Conservation (phyloP, 2,113 vertebrate species). For the Lophotis ruficrista region DNA sequence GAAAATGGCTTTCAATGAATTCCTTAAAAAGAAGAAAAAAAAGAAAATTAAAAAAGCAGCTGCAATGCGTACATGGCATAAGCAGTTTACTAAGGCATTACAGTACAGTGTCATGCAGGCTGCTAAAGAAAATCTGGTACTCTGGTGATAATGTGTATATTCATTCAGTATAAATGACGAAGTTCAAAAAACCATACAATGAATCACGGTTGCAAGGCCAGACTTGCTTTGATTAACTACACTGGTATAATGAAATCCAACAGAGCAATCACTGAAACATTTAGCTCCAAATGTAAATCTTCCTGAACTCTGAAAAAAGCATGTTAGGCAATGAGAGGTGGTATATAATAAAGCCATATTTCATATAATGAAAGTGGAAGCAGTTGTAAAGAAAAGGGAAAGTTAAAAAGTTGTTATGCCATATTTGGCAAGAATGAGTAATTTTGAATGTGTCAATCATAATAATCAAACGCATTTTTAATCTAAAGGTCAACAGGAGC, state of each 20-base stretch:
- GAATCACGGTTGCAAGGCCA: conserved; percentile 78
- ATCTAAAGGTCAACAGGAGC: conserved; percentile 80
- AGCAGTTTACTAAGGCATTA: conserved; percentile 70
- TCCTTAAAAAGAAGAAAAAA: background rate
- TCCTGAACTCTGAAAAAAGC: conserved; percentile 78
- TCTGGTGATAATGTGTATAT: conserved; percentile 77
- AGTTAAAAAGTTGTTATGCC: conserved; percentile 78
- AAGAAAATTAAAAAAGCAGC: background rate
- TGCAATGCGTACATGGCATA: background rate
- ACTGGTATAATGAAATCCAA: conserved; percentile 82
- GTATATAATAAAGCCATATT: conserved; percentile 78
- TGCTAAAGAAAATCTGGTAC: conserved; percentile 71
- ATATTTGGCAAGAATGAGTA: conserved; percentile 79
- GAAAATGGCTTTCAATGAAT: conserved; percentile 16
- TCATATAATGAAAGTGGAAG: conserved; percentile 74
- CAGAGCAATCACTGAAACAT: conserved; percentile 85
- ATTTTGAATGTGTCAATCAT: conserved; percentile 79
- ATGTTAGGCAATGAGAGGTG: conserved; percentile 71
- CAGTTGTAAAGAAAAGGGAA: conserved; percentile 70
- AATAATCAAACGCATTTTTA: conserved; percentile 79
- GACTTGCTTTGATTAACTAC: conserved; percentile 84
- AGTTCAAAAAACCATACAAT: conserved; percentile 76
- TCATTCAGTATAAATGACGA: conserved; percentile 79
- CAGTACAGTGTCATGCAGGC: conserved; percentile 47
- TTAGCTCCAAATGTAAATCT: conserved; percentile 85